phyloP scores from a whole-genome alignment of 2,888 invertebrate species.

The Chymomyza amoena region DNA sequence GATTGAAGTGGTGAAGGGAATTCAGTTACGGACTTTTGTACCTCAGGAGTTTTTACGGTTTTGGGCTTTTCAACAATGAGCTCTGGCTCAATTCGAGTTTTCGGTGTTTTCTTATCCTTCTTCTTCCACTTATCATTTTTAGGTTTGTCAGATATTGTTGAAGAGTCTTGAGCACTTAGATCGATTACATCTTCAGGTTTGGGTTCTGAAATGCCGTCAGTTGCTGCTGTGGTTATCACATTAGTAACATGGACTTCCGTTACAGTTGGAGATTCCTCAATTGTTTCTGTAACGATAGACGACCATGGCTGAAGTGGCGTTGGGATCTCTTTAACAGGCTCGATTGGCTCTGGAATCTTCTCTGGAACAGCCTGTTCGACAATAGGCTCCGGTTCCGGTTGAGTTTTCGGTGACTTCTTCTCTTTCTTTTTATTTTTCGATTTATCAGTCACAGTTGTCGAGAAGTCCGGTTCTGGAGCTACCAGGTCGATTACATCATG shows the following conservation, averaged over 20 bases:
- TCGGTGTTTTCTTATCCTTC: neutral
- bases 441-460: neutral
- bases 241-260: neutral
- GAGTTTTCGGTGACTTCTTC: slow-evolving; percentile 5
- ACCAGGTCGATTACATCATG: neutral
- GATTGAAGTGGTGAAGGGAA: slow-evolving; percentile 2
- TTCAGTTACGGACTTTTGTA: too few relatives aligned
- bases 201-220: too few relatives aligned
- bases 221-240: neutral
- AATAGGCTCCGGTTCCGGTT: neutral
- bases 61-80: slow-evolving; percentile 9
- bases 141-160: too few relatives aligned
- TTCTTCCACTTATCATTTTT: neutral
- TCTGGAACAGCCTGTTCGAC: neutral
- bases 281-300: slow-evolving; percentile 4
- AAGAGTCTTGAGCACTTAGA: too few relatives aligned
- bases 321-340: neutral
- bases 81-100: neutral
- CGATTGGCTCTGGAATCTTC: neutral
- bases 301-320: neutral
- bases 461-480: neutral
- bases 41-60: neutral
- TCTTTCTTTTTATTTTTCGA: neutral
- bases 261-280: slow-evolving; percentile 4
- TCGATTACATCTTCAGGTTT: too few relatives aligned